These are phyloP conservation scores for Trematomus loennbergii DNA, from an alignment of 2,113 vertebrate genomes.

Conservation along the genomic window DNA sequence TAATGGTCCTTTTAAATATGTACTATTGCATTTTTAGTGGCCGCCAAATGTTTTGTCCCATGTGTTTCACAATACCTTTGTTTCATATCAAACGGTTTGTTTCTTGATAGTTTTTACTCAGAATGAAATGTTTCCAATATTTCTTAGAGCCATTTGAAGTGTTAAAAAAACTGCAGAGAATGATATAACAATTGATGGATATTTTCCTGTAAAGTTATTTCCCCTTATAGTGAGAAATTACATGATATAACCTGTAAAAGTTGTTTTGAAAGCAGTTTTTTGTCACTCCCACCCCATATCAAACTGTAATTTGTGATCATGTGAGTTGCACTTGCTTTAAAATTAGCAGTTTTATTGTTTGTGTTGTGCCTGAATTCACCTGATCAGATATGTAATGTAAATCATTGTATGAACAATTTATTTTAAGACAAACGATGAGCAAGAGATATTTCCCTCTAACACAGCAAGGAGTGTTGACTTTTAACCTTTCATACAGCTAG, in stretches of 20 bases:
- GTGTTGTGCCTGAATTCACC: constrained; percentile 13
- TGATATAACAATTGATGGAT: background rate
- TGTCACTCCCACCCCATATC: background rate
- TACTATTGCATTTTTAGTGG: constrained; percentile 1
- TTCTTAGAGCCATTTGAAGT: background rate
- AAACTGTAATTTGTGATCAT: constrained; percentile 30
- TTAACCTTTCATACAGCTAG: constrained; percentile 16
- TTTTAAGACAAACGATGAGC: constrained; percentile 2
- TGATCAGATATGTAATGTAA: constrained; percentile 18
- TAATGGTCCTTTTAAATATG: constrained; percentile 20
- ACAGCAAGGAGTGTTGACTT: constrained; percentile 17
- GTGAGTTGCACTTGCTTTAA: constrained; percentile 27
- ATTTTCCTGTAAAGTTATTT: constrained; percentile 2
- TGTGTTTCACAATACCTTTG: background rate
- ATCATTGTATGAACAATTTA: constrained; percentile 15
- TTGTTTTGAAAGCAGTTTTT: constrained; percentile 4
- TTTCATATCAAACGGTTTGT: background rate
- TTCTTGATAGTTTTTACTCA: constrained; percentile 9
- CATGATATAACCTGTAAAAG: background rate
- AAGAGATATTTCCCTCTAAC: constrained; percentile 18
- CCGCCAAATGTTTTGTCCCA: constrained; percentile 25
- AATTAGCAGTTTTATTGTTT: constrained; percentile 17
- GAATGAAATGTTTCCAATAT: background rate
- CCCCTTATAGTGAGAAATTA: constrained; percentile 18
- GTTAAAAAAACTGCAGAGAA: constrained; percentile 14